Percentiles rank a stretch among this genome's conserved stretches.
Evolutionary conservation across 2,113 vertebrate genomes (phyloP).

Genomic region (Balaeniceps rex): DNA sequence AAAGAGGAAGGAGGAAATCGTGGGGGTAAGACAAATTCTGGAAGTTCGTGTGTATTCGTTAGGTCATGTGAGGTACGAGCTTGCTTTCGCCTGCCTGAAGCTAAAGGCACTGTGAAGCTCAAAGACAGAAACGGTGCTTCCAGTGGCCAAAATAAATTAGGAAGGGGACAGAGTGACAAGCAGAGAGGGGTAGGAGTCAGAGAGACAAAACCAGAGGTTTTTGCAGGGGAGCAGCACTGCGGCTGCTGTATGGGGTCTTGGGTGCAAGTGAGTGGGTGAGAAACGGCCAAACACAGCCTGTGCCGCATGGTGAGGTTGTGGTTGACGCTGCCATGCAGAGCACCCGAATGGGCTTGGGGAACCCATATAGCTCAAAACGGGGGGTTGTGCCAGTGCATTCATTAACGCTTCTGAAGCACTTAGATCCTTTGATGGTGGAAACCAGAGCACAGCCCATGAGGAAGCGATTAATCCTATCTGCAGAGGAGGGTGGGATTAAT

Average conservation of each 20-base stretch:
- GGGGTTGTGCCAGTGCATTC: background rate
- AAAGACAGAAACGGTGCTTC: background rate
- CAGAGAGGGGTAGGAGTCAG: background rate
- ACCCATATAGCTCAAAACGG: rapidly evolving
- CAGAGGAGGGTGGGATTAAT: background rate
- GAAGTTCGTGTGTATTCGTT: background rate
- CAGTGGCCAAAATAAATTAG: background rate
- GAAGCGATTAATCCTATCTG: background rate
- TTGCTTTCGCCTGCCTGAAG: background rate
- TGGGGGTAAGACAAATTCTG: background rate
- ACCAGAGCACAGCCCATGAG: background rate
- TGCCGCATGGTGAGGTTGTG: rapidly evolving
- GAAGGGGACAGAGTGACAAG: background rate
- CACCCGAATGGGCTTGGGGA: background rate
- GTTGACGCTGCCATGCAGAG: rapidly evolving
- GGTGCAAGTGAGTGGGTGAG: background rate
- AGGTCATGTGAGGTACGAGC: rapidly evolving
- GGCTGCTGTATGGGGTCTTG: rapidly evolving
- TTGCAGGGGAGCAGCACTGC: background rate
- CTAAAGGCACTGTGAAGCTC: background rate
- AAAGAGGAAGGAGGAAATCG: background rate
- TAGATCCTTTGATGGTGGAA: background rate
- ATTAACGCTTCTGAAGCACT: background rate
- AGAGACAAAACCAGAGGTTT: background rate
- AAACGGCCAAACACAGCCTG: background rate